phyloP scores from a whole-genome alignment of 2,888 invertebrate species.

The Corythucha ciliata region DNA sequence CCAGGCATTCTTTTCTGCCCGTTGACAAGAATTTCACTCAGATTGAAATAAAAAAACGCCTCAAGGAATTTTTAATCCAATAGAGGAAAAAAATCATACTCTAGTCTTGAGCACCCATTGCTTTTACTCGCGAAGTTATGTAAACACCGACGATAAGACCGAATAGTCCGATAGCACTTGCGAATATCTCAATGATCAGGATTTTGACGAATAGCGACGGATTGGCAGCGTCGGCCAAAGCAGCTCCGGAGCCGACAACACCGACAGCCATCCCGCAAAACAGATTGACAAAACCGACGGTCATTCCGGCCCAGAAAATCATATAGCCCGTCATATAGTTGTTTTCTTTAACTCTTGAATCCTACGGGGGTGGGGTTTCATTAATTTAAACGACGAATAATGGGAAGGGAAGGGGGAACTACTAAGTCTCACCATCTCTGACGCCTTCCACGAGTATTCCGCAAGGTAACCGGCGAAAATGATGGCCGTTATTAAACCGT shows the following conservation, averaged over 20 bases:
- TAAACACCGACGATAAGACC: constrained; percentile 97
- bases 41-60: too few species aligned
- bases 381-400: too few species aligned
- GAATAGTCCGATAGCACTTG: constrained; percentile 96
- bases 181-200: constrained; percentile 97
- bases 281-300: constrained; percentile 91
- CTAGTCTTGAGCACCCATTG: too few species aligned
- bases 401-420: too few species aligned
- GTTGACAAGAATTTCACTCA: too few species aligned
- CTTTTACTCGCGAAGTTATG: constrained; percentile 73
- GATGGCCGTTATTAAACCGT: constrained; percentile 96
- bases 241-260: constrained; percentile 97
- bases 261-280: constrained; percentile 95
- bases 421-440: too few species aligned
- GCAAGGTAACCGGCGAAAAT: constrained; percentile 80
- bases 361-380: too few species aligned
- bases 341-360: constrained; percentile 40
- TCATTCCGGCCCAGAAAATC: constrained; percentile 84
- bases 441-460: constrained; percentile 24
- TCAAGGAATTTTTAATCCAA: too few species aligned
- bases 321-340: constrained; percentile 68
- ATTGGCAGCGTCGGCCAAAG: constrained; percentile 95
- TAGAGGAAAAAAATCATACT: too few species aligned
- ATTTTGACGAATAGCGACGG: constrained; percentile 94
- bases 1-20: too few species aligned